Evolutionary conservation across 1,140 invertebrate genomes (phyloP).

Genomic region (Hydropsyche tenuis): DNA sequence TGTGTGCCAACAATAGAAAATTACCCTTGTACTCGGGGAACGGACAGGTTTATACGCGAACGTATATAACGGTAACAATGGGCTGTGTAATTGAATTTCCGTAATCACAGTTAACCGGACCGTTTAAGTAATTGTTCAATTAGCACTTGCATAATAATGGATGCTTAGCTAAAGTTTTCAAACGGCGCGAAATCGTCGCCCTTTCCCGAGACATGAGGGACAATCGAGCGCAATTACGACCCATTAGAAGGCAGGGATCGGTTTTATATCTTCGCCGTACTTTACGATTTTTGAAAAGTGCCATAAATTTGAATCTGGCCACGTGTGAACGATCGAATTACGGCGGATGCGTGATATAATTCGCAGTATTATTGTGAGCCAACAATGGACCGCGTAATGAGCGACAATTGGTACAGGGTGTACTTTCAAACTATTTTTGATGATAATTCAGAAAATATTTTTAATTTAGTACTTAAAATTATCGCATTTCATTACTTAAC

Average conservation of each 20-base stretch:
- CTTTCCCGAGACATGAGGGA: too few relatives aligned
- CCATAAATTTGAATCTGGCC: too few relatives aligned
- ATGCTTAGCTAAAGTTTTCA: not conserved
- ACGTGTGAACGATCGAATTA: conserved; percentile 22
- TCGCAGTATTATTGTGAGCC: conserved; percentile 33
- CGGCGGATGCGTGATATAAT: conserved; percentile 29
- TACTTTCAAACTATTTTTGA: too few relatives aligned
- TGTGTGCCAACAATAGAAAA: conserved; percentile 27
- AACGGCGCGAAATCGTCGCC: not conserved
- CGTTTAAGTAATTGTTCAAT: conserved; percentile 45
- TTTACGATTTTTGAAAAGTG: too few relatives aligned
- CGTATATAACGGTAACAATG: conserved; percentile 39
- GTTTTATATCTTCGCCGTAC: too few relatives aligned
- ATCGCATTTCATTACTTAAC: too few relatives aligned
- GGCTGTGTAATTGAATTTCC: conserved; percentile 49
- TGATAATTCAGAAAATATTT: too few relatives aligned
- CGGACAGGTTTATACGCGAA: not conserved
- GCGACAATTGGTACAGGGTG: conserved; percentile 28
- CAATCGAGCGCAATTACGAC: too few relatives aligned
- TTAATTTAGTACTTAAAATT: too few relatives aligned
- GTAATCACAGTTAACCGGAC: conserved; percentile 42
- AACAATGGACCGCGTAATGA: conserved; percentile 40
- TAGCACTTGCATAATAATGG: conserved; percentile 43
- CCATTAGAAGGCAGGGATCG: too few relatives aligned
- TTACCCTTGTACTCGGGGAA: conserved; percentile 1